phyloP scores from a whole-genome alignment of 2,888 invertebrate species.

The Biston stratarius region DNA sequence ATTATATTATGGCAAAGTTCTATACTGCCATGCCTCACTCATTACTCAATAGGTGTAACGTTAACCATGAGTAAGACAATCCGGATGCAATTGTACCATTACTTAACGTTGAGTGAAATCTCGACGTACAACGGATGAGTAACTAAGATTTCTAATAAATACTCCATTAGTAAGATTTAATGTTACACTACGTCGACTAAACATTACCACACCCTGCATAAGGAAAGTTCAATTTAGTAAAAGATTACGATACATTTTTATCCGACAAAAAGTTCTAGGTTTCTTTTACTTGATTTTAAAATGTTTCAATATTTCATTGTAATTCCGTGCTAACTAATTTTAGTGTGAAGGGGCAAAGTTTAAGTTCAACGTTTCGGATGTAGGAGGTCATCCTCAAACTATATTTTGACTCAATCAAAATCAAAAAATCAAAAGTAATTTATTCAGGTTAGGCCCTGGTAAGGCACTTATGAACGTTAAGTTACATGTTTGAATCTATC shows the following conservation, averaged over 20 bases:
- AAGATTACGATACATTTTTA: neutral
- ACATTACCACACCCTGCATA: slow-evolving; percentile 1
- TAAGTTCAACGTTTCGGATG: no score
- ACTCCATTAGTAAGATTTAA: slow-evolving; percentile 3
- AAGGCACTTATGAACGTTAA: no score
- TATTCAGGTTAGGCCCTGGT: no score
- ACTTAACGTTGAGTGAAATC: slow-evolving; percentile 42
- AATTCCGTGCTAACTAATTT: neutral
- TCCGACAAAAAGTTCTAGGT: neutral
- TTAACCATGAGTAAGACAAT: slow-evolving; percentile 51
- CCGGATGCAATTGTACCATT: slow-evolving; percentile 49
- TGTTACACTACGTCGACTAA: neutral
- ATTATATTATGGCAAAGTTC: neutral
- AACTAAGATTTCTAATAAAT: slow-evolving; percentile 23
- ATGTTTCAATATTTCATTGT: neutral
- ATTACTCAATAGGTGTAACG: slow-evolving; percentile 32
- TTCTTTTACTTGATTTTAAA: neutral
- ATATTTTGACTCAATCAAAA: no score
- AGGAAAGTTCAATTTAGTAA: neutral
- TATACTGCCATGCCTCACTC: slow-evolving; percentile 9
- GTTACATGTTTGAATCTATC: no score
- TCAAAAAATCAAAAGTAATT: no score
- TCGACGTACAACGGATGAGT: slow-evolving; percentile 32
- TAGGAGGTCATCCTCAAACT: no score
- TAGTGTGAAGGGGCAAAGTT: no score